Percentiles rank a stretch among this genome's conserved stretches.
These are phyloP conservation scores for Squalus acanthias DNA, from an alignment of 2,797 vertebrate genomes.

Conservation along the genomic window DNA sequence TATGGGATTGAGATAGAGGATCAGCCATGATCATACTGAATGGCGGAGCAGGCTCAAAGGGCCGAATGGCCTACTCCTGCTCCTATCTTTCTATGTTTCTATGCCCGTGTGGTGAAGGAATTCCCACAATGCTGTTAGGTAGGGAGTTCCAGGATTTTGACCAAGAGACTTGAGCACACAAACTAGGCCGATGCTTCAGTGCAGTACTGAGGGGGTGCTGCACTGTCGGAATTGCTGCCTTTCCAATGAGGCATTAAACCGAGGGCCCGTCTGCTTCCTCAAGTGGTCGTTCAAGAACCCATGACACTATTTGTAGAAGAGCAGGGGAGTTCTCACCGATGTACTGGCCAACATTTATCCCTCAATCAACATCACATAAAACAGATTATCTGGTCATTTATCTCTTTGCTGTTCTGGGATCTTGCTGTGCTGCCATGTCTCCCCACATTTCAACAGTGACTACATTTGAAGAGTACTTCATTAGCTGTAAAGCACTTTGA, in stretches of 20 bases:
- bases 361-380: neutral
- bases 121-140: neutral
- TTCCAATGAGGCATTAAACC: neutral
- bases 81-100: too few relatives aligned
- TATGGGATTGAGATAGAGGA: too few relatives aligned
- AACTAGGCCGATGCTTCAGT: neutral
- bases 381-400: neutral
- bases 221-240: neutral
- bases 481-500: neutral
- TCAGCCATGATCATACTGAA: too few relatives aligned
- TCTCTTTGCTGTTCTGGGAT: neutral
- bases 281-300: neutral
- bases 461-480: neutral
- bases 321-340: too few relatives aligned
- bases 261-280: neutral
- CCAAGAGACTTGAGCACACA: neutral
- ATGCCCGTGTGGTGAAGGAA: neutral
- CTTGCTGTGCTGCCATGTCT: neutral
- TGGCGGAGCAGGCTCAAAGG: too few relatives aligned
- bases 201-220: too few relatives aligned
- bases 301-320: neutral
- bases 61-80: too few relatives aligned
- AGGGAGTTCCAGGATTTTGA: neutral
- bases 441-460: neutral
- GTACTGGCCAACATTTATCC: neutral